Base-by-base conservation (phyloP, 2,888 invertebrate genomes). In the Hydraecia micacea region DNA sequence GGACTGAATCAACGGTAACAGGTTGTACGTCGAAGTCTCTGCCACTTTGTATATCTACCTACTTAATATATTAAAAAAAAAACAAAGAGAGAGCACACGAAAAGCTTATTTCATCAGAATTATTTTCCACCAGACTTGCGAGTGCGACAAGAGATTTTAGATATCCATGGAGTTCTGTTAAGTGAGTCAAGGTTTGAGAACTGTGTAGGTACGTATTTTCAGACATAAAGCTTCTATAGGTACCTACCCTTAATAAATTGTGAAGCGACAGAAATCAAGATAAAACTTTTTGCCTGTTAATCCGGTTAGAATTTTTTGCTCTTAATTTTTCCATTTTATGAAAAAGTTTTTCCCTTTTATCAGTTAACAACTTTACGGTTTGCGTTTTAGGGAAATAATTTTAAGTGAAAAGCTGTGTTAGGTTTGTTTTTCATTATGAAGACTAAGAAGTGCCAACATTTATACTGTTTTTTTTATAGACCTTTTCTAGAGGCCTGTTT, bases 241-340 rank as follows among this genome's bases (percentile, higher is more conserved):
- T 63, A n/a, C 66, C n/a, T n/a, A n/a, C n/a, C n/a, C n/a, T 9
- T 66, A 15, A 42, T n/a, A 39, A 42, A 60, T 7, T 63, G 63
- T 73, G 28, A 80, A 77, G 28, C 52, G 46, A 58, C 25, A 72
- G 25, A 75, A 84, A 75, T 73, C 42, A 75, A 63, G 81, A 75
- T 67, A 70, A 78, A 81, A 68, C 42, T 81, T 83, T 78, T 58
- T 70, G 21, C 49, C 9, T 46, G 70, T n/a, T 81, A 84, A 86
- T 86, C 84, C 49, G 84, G 79, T 79, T 72, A 79, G 13, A 68
- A 69, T 69, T 77, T 75, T 75, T 71, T n/a, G 62, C 42, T 58
- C n/a, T 60, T 58, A 36, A 77, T 77, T 80, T 77, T 83, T 83
- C 32, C 65, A 49, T 68, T 75, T 80, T 49, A 65, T 15, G 32